phyloP scores from a whole-genome alignment of 2,113 vertebrate genomes.

The Cyprinus carpio region DNA sequence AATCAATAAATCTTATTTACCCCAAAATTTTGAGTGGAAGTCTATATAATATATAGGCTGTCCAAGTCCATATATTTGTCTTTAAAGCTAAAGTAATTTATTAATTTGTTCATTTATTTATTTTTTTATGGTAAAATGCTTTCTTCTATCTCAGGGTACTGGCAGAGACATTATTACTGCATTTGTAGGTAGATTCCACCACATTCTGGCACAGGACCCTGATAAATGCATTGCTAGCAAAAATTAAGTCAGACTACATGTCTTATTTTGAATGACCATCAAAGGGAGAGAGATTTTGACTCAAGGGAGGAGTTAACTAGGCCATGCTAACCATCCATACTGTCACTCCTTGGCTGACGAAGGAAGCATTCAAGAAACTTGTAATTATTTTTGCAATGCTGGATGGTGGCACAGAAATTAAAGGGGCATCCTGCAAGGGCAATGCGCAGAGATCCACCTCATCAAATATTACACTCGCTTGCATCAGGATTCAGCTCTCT shows the following conservation, averaged over 20 bases:
- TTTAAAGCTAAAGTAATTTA: too few species aligned
- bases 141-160: too few species aligned
- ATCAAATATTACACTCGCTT: conserved; percentile 65
- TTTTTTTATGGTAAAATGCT: too few species aligned
- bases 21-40: too few species aligned
- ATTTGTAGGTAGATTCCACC: too few species aligned
- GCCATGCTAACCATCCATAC: neutral
- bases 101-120: too few species aligned
- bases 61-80: too few species aligned
- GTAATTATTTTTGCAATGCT: neutral
- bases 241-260: neutral
- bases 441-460: conserved; percentile 35
- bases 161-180: too few species aligned
- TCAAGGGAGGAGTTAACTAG: neutral
- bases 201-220: neutral
- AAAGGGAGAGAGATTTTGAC: neutral
- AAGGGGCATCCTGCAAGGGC: conserved; percentile 12
- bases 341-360: neutral
- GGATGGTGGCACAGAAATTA: neutral
- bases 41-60: too few species aligned
- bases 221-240: neutral
- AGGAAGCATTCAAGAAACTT: neutral
- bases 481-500: conserved; percentile 66
- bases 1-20: too few species aligned
- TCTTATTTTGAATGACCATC: neutral